Evolutionary conservation across 2,113 vertebrate species (phyloP).

Genomic region (Upupa epops): DNA sequence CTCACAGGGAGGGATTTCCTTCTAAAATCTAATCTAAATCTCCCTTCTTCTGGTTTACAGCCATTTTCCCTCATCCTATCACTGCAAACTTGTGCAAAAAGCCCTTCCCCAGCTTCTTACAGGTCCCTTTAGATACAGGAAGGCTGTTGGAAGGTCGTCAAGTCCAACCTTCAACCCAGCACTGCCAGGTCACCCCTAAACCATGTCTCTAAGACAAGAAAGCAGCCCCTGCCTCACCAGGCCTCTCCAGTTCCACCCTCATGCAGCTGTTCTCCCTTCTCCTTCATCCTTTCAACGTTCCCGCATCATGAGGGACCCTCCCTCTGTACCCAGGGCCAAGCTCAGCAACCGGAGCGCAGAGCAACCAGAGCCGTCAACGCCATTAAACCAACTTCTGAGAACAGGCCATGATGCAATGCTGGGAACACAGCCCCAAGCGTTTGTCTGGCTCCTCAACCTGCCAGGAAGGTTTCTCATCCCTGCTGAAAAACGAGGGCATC

Average conservation of each 20-base stretch:
- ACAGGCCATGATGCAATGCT: accelerated
- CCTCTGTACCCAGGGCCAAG: accelerated
- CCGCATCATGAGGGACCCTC: not conserved
- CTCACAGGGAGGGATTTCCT: no score
- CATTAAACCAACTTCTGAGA: accelerated
- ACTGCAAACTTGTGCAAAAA: no score
- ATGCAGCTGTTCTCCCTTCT: accelerated
- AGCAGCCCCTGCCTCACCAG: accelerated
- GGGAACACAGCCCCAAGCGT: not conserved
- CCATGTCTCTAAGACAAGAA: no score
- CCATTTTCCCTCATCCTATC: no score
- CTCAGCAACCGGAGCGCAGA: accelerated
- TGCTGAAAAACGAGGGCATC: no score
- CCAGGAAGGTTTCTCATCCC: not conserved
- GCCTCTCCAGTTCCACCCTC: not conserved
- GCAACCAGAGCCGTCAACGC: not conserved
- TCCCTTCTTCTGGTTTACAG: no score
- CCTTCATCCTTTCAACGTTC: accelerated
- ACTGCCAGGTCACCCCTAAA: no score
- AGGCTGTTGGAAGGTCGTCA: no score
- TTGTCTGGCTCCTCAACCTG: not conserved
- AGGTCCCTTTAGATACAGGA: no score
- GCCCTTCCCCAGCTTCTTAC: no score
- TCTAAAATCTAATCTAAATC: no score
- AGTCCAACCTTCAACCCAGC: no score